Evolutionary conservation across 2,888 invertebrate species (phyloP), one percentile per base, ranked within the genome.

Genomic region (Spodoptera picta): DNA sequence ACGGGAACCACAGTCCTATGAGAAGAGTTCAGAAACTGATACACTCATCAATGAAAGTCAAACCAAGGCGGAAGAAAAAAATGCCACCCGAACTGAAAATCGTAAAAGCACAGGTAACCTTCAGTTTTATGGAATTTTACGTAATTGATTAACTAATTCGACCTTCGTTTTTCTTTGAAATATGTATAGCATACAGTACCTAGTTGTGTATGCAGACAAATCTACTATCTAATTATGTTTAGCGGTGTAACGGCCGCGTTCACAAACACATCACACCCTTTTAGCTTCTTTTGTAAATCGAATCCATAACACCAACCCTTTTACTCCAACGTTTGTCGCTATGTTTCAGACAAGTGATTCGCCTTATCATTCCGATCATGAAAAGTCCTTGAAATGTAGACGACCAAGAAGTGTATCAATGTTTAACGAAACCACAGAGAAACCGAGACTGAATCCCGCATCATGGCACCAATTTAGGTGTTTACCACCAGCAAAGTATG

Each of bases 21-120:
- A 88, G 92, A 80, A 85, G 92, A 80, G 88, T 93, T 3, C 93
- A 92, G 57, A 95, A 92, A 79, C 80, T 94, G 50, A 79, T 95
- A 50, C 90, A 92, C 67, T 85, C 89, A 2, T 83, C 90, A 19
- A 78, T 83, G 4, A 94, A 93, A 82, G 64, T 82, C 36, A 95
- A 95, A 72, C 86, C 91, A 4, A 88, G 92, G 57, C 87, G 92
- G 66, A 95, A 92, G 80, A 95, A 95, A 85, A 93, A 92, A 86
- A 95, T 95, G 95, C 95, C 95, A 11, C 95, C 95, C 4, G 95
- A 95, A 82, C 82, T 95, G 4, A 95, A 93, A 85, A 94, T 95
- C 54, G 88, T 93, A 66, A 91, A 90, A 60, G 94, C 93, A 51
- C 90, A 90, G 75, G 95, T 95, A 90, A 86, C 36, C 51, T 58